A percentile compares a stretch with the other conserved stretches of the same genome.
These are phyloP conservation scores for Pseudopipra pipra DNA, from an alignment of 2,113 vertebrate species.

Conservation along the genomic window DNA sequence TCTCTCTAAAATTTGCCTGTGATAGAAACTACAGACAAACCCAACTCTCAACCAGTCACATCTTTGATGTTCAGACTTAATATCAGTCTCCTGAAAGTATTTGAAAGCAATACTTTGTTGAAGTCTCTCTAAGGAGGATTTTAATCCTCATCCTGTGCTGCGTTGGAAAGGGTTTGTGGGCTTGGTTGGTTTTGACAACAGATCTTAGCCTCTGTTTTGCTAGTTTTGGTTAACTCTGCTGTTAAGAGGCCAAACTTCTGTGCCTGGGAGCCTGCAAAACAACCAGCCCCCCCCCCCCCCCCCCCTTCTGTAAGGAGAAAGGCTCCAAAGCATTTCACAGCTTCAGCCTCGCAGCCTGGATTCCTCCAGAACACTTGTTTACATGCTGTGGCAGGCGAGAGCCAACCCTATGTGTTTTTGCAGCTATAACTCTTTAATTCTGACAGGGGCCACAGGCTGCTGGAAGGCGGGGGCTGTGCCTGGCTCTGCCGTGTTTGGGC, in stretches of 20 bases:
- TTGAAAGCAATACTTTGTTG: background rate
- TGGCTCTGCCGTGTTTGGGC: background rate
- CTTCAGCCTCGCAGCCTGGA: background rate
- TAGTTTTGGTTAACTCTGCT: background rate
- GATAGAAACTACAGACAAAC: background rate
- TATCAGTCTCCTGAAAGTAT: background rate
- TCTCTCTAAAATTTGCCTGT: background rate
- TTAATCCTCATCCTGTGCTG: background rate
- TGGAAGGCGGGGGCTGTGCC: background rate
- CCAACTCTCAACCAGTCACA: background rate
- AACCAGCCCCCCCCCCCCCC: accelerated
- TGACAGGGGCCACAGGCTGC: background rate
- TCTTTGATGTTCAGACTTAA: background rate
- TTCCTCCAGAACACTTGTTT: background rate
- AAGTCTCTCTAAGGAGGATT: background rate
- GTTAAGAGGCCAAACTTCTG: too few relatives aligned
- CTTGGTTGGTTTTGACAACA: background rate
- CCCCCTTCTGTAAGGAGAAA: background rate
- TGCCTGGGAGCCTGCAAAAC: background rate
- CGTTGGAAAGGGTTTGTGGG: background rate
- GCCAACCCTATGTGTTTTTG: background rate
- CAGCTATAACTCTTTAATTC: background rate
- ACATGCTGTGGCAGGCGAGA: background rate
- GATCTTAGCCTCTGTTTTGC: background rate
- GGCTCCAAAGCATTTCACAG: background rate